A percentile compares a stretch with the other conserved stretches of the same genome.
Evolutionary conservation across 2,888 invertebrate species (phyloP).

Genomic region (Aphelenchoides bicaudatus): DNA sequence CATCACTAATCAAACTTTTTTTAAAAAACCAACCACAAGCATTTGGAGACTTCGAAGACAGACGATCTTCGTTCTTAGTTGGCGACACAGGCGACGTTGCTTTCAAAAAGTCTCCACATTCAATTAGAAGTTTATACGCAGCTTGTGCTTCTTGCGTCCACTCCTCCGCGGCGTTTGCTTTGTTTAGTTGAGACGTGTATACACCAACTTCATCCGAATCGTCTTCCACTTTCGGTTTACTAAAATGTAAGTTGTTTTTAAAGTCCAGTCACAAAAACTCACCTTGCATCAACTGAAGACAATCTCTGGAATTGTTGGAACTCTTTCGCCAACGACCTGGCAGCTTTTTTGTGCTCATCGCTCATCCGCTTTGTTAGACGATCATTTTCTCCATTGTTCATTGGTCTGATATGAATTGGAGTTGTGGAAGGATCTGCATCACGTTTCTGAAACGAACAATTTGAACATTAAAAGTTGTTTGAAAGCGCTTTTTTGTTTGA

Average conservation of each 20-base stretch:
- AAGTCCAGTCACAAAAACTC: constrained; percentile 9
- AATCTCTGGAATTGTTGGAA: constrained; percentile 11
- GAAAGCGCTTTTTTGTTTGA: too few species aligned
- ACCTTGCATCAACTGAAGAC: not conserved
- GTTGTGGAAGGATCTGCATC: too few species aligned
- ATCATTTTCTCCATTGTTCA: constrained; percentile 33
- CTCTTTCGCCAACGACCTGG: constrained; percentile 26
- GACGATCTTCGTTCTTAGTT: not conserved
- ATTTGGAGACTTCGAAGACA: too few species aligned
- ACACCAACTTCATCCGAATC: too few species aligned
- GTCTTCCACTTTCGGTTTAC: constrained; percentile 18
- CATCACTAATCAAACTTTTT: too few species aligned
- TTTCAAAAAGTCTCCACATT: constrained; percentile 62
- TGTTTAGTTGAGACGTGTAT: too few species aligned
- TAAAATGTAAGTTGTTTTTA: constrained; percentile 11
- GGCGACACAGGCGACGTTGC: constrained; percentile 33
- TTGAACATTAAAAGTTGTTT: too few species aligned
- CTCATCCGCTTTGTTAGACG: constrained; percentile 34
- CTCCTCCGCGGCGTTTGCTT: constrained; percentile 18
- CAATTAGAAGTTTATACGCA: constrained; percentile 87
- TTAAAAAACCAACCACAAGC: too few species aligned
- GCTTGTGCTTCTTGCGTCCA: constrained; percentile 68
- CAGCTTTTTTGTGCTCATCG: constrained; percentile 39
- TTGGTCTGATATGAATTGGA: constrained; percentile 17
- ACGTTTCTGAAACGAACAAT: too few species aligned